phyloP scores from a whole-genome alignment of 2,888 invertebrate species.

The Ennomos quercinarius region DNA sequence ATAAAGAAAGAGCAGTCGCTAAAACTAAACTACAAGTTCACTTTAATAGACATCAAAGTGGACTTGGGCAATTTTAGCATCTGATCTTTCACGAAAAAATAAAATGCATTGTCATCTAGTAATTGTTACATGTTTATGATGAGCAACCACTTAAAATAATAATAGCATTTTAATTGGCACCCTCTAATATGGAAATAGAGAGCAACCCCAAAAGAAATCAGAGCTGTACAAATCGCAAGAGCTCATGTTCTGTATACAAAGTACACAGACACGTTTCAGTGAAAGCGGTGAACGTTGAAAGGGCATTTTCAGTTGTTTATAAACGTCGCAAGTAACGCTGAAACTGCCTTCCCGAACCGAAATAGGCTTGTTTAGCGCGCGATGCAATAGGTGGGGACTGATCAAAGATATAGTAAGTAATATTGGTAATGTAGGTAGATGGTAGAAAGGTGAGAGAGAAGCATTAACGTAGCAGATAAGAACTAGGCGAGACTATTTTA shows the following conservation, averaged over 20 bases:
- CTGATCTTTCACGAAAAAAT: no score
- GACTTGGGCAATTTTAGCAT: no score
- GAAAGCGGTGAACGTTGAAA: slow-evolving; percentile 58
- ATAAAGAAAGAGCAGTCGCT: no score
- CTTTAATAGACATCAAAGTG: no score
- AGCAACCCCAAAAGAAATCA: no score
- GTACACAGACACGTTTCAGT: slow-evolving; percentile 45
- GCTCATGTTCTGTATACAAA: slow-evolving; percentile 12
- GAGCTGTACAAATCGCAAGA: neutral
- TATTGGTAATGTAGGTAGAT: neutral
- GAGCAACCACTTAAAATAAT: neutral
- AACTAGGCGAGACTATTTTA: no score
- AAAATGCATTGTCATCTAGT: no score
- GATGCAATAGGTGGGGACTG: slow-evolving; percentile 15
- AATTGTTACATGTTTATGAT: no score
- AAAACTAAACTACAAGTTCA: no score
- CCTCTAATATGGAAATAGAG: no score
- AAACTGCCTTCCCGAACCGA: slow-evolving; percentile 27
- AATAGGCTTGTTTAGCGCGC: slow-evolving; percentile 47
- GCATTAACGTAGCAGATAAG: neutral
- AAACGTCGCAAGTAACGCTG: slow-evolving; percentile 40
- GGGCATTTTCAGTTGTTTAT: slow-evolving; percentile 56
- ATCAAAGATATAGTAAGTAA: slow-evolving; percentile 20
- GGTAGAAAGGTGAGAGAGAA: slow-evolving; percentile 11
- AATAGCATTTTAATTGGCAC: neutral